These are phyloP conservation scores for Atta texana DNA, from an alignment of 1,140 invertebrate species.

Conservation along the genomic window DNA sequence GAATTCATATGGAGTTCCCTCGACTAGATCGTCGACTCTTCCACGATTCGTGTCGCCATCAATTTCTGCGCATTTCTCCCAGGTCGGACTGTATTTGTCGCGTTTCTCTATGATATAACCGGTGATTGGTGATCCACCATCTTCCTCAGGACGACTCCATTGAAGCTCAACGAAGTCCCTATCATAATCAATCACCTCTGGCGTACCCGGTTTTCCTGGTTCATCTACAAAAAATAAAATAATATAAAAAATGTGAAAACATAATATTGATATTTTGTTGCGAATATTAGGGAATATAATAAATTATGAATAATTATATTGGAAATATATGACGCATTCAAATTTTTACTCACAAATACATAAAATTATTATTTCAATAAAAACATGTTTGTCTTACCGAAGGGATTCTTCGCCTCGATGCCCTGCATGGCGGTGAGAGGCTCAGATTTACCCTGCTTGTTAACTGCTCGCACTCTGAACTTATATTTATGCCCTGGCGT, in stretches of 20 bases:
- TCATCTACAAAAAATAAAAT: slow-evolving; percentile 86
- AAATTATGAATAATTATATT: neutral
- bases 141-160: slow-evolving; percentile 94
- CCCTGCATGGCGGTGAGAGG: slow-evolving; percentile 95
- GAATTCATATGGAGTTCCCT: slow-evolving; percentile 97
- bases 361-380: neutral
- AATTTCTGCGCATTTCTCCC: slow-evolving; percentile 95
- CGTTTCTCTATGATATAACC: slow-evolving; percentile 98
- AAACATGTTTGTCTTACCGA: slow-evolving; percentile 88
- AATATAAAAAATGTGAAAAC: slow-evolving; percentile 4
- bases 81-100: slow-evolving; percentile 94
- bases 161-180: slow-evolving; percentile 97
- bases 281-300: neutral
- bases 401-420: slow-evolving; percentile 99
- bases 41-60: slow-evolving; percentile 93
- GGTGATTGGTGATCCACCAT: slow-evolving; percentile 96
- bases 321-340: neutral
- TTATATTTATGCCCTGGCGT: slow-evolving; percentile 97
- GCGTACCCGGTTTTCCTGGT: slow-evolving; percentile 94
- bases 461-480: slow-evolving; percentile 97
- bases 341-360: neutral
- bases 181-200: slow-evolving; percentile 96
- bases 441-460: slow-evolving; percentile 98
- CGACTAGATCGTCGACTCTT: slow-evolving; percentile 94
- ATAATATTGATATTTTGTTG: neutral